Evolutionary conservation across 1,140 invertebrate species (phyloP).

Genomic region (Macrocentrus cingulum): DNA sequence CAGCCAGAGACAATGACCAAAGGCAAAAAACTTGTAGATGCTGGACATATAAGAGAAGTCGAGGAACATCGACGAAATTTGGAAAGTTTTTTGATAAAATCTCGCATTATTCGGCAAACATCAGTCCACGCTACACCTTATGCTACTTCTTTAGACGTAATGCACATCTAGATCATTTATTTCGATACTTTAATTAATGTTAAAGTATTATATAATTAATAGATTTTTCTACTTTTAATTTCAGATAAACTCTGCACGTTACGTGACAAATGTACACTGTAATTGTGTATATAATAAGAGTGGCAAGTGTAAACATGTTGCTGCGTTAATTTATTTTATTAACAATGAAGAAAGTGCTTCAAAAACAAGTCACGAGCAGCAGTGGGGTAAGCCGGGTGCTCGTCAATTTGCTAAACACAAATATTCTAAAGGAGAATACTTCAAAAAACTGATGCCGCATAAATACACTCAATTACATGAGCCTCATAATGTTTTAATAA

Average conservation of each 20-base stretch:
- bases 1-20: too few relatives aligned
- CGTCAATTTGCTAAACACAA: constrained; percentile 29
- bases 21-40: constrained; percentile 19
- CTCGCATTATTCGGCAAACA: constrained; percentile 24
- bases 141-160: constrained; percentile 12
- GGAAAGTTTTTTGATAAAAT: constrained; percentile 22
- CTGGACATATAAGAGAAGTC: constrained; percentile 25
- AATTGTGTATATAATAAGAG: constrained; percentile 29
- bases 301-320: constrained; percentile 31
- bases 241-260: constrained; percentile 17
- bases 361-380: constrained; percentile 29
- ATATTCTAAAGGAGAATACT: constrained; percentile 31
- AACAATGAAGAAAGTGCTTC: constrained; percentile 29
- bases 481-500: neutral
- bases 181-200: too few relatives aligned
- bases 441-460: constrained; percentile 26
- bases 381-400: constrained; percentile 31
- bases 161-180: too few relatives aligned
- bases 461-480: neutral
- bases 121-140: constrained; percentile 18
- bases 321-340: constrained; percentile 30
- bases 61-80: constrained; percentile 24
- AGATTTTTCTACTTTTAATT: too few relatives aligned
- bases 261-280: constrained; percentile 24
- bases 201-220: too few relatives aligned